Evolutionary conservation across 2,888 invertebrate species (phyloP).

Genomic region (Drosophila mimica): DNA sequence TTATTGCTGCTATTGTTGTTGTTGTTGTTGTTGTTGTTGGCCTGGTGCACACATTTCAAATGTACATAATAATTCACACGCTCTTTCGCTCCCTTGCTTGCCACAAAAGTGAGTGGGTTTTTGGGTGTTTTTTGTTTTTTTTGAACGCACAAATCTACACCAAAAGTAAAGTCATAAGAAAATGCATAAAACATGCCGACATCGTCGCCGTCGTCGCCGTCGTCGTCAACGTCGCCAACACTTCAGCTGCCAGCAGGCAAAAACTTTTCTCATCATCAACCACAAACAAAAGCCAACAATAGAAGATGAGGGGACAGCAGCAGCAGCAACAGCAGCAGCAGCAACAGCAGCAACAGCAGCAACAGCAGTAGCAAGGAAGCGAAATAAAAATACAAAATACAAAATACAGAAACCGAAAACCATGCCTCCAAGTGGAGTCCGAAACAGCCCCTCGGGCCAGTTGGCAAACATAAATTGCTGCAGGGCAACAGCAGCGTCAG

Average conservation of each 20-base stretch:
- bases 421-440: conserved; percentile 51
- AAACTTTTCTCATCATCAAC: conserved; percentile 81
- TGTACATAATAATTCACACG: conserved; percentile 80
- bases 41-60: conserved; percentile 68
- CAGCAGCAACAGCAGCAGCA: conserved; percentile 21
- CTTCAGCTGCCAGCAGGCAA: conserved; percentile 79
- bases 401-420: conserved; percentile 33
- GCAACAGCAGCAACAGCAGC: conserved; percentile 20
- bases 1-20: conserved; percentile 18
- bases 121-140: conserved; percentile 9
- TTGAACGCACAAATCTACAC: conserved; percentile 74
- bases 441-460: conserved; percentile 63
- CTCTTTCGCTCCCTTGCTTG: conserved; percentile 42
- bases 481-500: conserved; percentile 56
- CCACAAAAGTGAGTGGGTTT: conserved; percentile 33
- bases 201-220: conserved; percentile 65
- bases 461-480: conserved; percentile 80
- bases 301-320: conserved; percentile 34
- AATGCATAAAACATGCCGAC: conserved; percentile 79
- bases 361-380: conserved; percentile 15
- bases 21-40: conserved; percentile 53
- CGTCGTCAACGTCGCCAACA: conserved; percentile 78
- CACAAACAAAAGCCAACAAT: conserved; percentile 80
- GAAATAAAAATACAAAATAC: conserved; percentile 14
- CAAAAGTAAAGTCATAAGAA: conserved; percentile 81